Conservation (phyloP, 2,888 invertebrate species). For the Caenorhabditis macrosperma region DNA sequence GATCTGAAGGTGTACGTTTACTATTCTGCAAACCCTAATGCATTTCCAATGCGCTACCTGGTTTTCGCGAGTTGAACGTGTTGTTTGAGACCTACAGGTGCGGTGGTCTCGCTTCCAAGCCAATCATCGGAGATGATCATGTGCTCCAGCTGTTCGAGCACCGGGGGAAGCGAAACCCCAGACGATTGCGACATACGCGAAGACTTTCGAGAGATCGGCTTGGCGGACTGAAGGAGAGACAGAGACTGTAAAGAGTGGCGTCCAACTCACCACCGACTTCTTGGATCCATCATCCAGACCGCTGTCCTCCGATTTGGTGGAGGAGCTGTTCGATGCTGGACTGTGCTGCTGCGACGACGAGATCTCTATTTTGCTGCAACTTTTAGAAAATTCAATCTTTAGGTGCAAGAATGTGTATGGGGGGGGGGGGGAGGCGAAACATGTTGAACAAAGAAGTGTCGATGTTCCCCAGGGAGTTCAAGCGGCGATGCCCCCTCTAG, state of each 20-base stretch:
- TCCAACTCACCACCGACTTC: slow-evolving; percentile 49
- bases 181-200: slow-evolving; percentile 64
- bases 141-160: slow-evolving; percentile 73
- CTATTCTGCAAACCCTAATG: slow-evolving; percentile 7
- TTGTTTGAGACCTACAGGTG: slow-evolving; percentile 36
- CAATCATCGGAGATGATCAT: slow-evolving; percentile 76
- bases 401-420: slow-evolving; percentile 31
- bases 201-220: slow-evolving; percentile 61
- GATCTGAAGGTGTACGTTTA: slow-evolving; percentile 41
- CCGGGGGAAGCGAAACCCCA: slow-evolving; percentile 64
- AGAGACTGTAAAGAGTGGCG: neutral
- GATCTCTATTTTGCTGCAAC: slow-evolving; percentile 58
- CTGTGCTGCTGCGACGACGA: slow-evolving; percentile 67
- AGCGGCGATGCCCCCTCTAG: slow-evolving; percentile 20
- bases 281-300: slow-evolving; percentile 66
- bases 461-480: slow-evolving; percentile 42
- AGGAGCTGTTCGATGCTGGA: slow-evolving; percentile 65
- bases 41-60: slow-evolving; percentile 47
- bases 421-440: slow-evolving; percentile 27
- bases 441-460: slow-evolving; percentile 51
- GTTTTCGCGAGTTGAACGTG: slow-evolving; percentile 64
- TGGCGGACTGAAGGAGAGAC: slow-evolving; percentile 29
- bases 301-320: slow-evolving; percentile 68
- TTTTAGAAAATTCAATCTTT: neutral
- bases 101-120: slow-evolving; percentile 62